Conservation (phyloP, 2,888 invertebrate species). For the Eurois occulta region DNA sequence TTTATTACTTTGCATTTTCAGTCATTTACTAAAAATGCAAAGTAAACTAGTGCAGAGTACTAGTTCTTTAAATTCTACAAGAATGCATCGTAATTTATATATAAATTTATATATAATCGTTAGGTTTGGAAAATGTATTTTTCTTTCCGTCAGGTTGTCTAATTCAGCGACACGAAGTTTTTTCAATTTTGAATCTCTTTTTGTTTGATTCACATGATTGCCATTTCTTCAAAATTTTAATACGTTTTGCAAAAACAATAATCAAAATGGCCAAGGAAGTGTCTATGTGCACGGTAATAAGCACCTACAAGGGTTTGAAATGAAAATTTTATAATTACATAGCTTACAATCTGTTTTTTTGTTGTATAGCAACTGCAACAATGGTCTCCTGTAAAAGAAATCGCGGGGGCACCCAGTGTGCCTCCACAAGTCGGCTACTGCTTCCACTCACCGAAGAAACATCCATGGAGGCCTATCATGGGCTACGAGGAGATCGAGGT, state of each 20-base stretch:
- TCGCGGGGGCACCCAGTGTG: slow-evolving; percentile 91
- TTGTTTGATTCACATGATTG: slow-evolving; percentile 42
- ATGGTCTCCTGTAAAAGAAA: slow-evolving; percentile 93
- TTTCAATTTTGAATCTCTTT: slow-evolving; percentile 63
- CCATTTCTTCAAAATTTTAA: slow-evolving; percentile 54
- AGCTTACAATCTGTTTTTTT: neutral
- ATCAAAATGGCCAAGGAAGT: slow-evolving; percentile 87
- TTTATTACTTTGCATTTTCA: neutral
- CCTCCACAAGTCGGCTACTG: slow-evolving; percentile 93
- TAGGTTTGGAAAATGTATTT: neutral
- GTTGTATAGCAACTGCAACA: slow-evolving; percentile 93
- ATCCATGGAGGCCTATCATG: slow-evolving; percentile 95
- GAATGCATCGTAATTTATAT: slow-evolving; percentile 27
- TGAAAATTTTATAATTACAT: neutral
- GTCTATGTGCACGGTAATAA: slow-evolving; percentile 86
- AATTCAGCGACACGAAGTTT: slow-evolving; percentile 42
- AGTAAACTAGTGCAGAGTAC: neutral
- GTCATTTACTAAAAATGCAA: no score
- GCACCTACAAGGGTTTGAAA: neutral
- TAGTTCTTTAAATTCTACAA: neutral
- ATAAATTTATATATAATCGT: no score
- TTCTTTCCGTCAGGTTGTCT: slow-evolving; percentile 50
- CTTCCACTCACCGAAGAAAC: slow-evolving; percentile 93
- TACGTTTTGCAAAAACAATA: slow-evolving; percentile 55
- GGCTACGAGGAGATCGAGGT: slow-evolving; percentile 95